phyloP scores from a whole-genome alignment of 1,140 invertebrate genomes.

The Oppia nitens region DNA sequence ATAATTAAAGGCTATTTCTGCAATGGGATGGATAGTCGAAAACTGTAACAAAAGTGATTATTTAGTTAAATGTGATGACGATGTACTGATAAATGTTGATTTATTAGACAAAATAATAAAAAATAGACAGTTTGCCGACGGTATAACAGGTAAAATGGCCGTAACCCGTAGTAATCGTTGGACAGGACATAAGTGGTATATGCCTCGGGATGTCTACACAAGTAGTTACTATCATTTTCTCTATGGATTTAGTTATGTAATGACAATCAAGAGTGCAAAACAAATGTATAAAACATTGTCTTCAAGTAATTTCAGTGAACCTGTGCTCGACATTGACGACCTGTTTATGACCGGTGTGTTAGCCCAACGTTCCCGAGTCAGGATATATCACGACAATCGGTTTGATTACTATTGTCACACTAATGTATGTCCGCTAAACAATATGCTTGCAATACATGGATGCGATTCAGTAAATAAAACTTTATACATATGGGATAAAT shows the following conservation, averaged over 20 bases:
- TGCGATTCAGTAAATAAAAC: neutral
- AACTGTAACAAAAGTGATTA: constrained; percentile 45
- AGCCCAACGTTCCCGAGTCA: neutral
- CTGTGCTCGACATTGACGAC: constrained; percentile 13
- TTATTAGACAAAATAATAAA: constrained; percentile 15
- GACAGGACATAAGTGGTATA: constrained; percentile 59
- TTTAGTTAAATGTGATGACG: constrained; percentile 65
- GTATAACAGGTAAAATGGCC: constrained; percentile 57
- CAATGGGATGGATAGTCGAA: constrained; percentile 34
- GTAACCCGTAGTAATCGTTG: constrained; percentile 68
- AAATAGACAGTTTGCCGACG: constrained; percentile 13
- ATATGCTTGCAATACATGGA: neutral
- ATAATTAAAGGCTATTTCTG: constrained; percentile 32
- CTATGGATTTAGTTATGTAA: constrained; percentile 2
- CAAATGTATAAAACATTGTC: too few relatives aligned
- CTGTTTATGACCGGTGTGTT: constrained; percentile 10
- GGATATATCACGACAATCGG: neutral
- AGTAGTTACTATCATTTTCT: neutral
- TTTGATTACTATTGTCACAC: neutral
- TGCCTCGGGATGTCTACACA: constrained; percentile 48
- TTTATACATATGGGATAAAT: neutral
- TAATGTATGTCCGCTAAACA: neutral
- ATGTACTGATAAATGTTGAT: constrained; percentile 57
- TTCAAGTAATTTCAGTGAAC: neutral
- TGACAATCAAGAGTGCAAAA: too few relatives aligned